These are phyloP conservation scores for Asobara japonica DNA, from an alignment of 1,140 invertebrate species.

Conservation along the genomic window DNA sequence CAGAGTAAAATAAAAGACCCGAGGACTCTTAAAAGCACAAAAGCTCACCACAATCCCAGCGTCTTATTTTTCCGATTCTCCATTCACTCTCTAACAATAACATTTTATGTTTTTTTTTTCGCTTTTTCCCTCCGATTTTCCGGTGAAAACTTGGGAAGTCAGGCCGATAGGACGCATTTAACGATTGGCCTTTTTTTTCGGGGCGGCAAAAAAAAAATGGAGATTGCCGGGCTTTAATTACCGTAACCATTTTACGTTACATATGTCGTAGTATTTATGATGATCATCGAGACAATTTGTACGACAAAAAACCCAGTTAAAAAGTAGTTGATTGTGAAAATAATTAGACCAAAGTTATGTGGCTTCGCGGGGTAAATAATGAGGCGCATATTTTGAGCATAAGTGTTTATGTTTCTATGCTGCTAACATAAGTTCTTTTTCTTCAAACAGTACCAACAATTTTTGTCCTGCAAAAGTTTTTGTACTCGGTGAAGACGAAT, in stretches of 20 bases:
- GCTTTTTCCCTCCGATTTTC: not conserved
- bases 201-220: slow-evolving; percentile 12
- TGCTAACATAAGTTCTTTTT: too few relatives aligned
- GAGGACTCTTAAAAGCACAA: not conserved
- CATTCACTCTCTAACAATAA: slow-evolving; percentile 14
- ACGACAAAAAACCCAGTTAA: too few relatives aligned
- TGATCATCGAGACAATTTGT: too few relatives aligned
- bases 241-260: slow-evolving; percentile 18
- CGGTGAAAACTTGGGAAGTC: not conserved
- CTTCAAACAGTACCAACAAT: too few relatives aligned
- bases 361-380: too few relatives aligned
- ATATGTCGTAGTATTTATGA: too few relatives aligned
- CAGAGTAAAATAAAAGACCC: not conserved
- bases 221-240: slow-evolving; percentile 32
- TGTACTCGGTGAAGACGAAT: too few relatives aligned
- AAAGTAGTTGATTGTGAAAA: too few relatives aligned
- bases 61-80: slow-evolving; percentile 7
- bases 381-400: too few relatives aligned
- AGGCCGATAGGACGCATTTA: not conserved
- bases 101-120: not conserved
- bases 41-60: not conserved
- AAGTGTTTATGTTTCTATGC: too few relatives aligned
- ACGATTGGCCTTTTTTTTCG: not conserved
- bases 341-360: too few relatives aligned
- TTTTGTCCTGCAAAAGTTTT: too few relatives aligned